Conservation (phyloP, 1,140 invertebrate genomes). For the Phymastichus coffea region DNA sequence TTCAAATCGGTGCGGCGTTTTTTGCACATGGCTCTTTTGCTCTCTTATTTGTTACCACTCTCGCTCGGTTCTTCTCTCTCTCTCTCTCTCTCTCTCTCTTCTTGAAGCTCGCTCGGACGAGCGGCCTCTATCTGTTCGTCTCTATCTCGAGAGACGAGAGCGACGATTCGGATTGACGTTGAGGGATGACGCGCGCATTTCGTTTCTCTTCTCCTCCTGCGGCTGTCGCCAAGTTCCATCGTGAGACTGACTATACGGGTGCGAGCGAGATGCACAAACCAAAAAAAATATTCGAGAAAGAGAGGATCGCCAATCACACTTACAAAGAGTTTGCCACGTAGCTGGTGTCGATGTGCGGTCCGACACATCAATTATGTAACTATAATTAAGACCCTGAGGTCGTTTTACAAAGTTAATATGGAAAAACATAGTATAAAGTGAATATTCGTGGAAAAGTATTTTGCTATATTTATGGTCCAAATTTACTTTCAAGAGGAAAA, state of each 20-base stretch:
- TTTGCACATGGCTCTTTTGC: not conserved
- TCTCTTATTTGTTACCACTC: not conserved
- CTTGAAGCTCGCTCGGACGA: slow-evolving; percentile 3
- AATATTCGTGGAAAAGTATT: no score
- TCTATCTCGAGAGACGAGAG: slow-evolving; percentile 9
- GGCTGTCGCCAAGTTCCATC: slow-evolving; percentile 38
- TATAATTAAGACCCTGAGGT: no score
- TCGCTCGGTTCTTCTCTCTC: not conserved
- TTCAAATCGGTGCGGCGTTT: slow-evolving; percentile 40
- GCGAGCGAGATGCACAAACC: no score
- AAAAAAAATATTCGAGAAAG: not conserved
- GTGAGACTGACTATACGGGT: slow-evolving; percentile 28
- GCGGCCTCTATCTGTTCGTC: slow-evolving; percentile 23
- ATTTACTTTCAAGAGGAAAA: no score
- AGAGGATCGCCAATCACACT: slow-evolving; percentile 4
- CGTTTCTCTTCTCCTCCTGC: slow-evolving; percentile 22
- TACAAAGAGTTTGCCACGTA: no score
- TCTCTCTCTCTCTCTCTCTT: not conserved
- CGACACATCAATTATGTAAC: no score
- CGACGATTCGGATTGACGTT: slow-evolving; percentile 43
- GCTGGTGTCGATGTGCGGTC: no score
- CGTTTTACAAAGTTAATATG: no score
- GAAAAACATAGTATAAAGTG: no score
- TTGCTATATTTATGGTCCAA: no score
- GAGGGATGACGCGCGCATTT: slow-evolving; percentile 43